Conservation (phyloP, 2,888 invertebrate genomes). For the Beris chalybata region DNA sequence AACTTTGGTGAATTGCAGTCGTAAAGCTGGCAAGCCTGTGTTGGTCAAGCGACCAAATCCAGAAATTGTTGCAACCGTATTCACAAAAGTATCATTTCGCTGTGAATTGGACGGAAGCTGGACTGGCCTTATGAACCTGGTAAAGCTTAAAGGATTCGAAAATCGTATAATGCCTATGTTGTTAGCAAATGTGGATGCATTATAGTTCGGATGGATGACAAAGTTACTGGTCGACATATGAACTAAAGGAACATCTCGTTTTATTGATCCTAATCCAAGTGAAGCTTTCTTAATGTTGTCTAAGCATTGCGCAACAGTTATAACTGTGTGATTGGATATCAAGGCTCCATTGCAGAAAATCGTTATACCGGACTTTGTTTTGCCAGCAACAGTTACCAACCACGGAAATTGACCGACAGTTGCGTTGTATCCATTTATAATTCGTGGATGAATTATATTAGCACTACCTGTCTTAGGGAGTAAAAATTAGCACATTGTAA, state of each 20-base stretch:
- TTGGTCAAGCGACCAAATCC: conserved; percentile 20
- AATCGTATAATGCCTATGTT: conserved; percentile 20
- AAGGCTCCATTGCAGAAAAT: conserved; percentile 25
- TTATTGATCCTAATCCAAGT: conserved; percentile 17
- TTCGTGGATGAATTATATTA: conserved; percentile 22
- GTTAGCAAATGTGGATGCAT: conserved; percentile 18
- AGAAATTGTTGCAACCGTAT: neutral
- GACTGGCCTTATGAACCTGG: conserved; percentile 4
- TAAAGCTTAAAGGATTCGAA: conserved; percentile 12
- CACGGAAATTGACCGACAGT: conserved; percentile 25
- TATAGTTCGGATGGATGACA: conserved; percentile 16
- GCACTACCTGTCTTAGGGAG: neutral
- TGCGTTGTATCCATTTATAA: conserved; percentile 29
- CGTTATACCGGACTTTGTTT: neutral
- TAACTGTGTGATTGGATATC: conserved; percentile 10
- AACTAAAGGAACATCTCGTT: conserved; percentile 16
- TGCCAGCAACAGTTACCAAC: conserved; percentile 11
- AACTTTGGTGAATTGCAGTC: conserved; percentile 19
- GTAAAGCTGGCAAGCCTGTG: neutral
- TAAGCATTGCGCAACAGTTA: conserved; percentile 31
- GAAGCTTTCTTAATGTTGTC: conserved; percentile 11
- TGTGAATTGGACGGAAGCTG: conserved; percentile 9
- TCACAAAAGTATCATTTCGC: neutral
- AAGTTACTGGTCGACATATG: conserved; percentile 1
- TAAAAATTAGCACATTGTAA: neutral